Evolutionary conservation across 2,888 invertebrate genomes (phyloP).

Genomic region (Lasioglossum leucozonium): DNA sequence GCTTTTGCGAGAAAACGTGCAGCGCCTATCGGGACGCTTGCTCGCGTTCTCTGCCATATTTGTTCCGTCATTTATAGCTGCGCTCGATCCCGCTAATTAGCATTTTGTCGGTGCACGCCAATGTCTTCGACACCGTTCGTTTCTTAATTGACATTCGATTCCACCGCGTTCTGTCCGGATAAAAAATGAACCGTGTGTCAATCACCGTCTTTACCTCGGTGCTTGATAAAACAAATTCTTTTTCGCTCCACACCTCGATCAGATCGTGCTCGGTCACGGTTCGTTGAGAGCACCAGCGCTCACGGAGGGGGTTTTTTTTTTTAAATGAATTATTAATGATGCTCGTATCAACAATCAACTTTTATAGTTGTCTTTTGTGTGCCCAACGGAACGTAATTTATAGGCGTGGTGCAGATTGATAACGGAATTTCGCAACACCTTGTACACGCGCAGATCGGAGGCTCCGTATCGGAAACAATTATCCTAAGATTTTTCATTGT

Average conservation of each 20-base stretch:
- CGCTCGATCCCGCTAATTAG: background rate
- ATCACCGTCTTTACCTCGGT: background rate
- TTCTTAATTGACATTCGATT: background rate
- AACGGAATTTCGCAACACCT: background rate
- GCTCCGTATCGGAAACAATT: background rate
- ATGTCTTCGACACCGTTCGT: background rate
- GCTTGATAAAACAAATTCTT: background rate
- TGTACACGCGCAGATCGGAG: background rate
- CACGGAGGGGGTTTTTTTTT: too few relatives aligned
- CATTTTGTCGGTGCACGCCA: background rate
- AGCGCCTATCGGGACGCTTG: background rate
- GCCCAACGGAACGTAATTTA: background rate
- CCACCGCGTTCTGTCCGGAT: background rate
- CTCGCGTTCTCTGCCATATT: slow-evolving; percentile 1
- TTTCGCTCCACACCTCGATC: background rate
- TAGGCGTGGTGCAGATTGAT: background rate
- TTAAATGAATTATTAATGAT: background rate
- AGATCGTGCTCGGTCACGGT: background rate
- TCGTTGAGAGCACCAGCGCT: background rate
- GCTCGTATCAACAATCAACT: background rate
- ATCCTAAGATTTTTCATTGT: background rate
- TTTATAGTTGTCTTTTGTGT: background rate
- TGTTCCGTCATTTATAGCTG: background rate
- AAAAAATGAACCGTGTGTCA: background rate
- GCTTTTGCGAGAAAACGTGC: background rate